A percentile compares a stretch with the other conserved stretches of the same genome.
phyloP scores from a whole-genome alignment of 2,888 invertebrate genomes.

The Chorisops tibialis region DNA sequence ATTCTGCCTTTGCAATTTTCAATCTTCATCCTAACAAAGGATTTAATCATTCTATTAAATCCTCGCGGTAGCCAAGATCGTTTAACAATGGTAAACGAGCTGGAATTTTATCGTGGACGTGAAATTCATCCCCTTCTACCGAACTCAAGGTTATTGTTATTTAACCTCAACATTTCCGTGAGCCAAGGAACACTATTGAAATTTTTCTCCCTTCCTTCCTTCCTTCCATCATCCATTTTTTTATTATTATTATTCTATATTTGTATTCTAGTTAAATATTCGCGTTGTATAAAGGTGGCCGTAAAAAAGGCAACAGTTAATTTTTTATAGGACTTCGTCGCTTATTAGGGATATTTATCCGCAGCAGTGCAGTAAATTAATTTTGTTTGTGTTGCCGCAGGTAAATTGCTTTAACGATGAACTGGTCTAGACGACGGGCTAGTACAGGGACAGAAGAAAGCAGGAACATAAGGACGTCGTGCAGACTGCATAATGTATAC shows the following conservation, averaged over 20 bases:
- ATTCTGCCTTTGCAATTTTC: too few species aligned
- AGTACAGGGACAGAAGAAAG: background rate
- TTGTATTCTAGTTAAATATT: background rate
- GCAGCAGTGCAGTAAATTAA: conserved; percentile 34
- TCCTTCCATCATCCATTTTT: too few species aligned
- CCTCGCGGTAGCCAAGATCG: too few species aligned
- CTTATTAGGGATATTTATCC: conserved; percentile 33
- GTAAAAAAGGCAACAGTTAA: conserved; percentile 23
- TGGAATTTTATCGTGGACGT: too few species aligned
- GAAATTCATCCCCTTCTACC: too few species aligned
- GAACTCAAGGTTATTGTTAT: background rate
- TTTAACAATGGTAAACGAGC: too few species aligned
- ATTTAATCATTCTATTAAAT: too few species aligned
- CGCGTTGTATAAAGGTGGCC: conserved; percentile 19
- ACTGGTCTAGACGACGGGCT: conserved; percentile 26
- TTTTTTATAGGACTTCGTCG: conserved; percentile 29
- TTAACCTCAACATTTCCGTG: background rate
- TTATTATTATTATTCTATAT: too few species aligned
- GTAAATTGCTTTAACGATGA: conserved; percentile 30
- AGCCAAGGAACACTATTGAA: background rate
- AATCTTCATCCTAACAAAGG: too few species aligned
- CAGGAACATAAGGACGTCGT: background rate
- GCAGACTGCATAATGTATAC: background rate
- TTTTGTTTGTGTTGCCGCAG: conserved; percentile 31
- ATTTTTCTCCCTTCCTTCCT: background rate